These are phyloP conservation scores for Rallus limicola DNA, from an alignment of 2,113 vertebrate genomes.

Conservation along the genomic window DNA sequence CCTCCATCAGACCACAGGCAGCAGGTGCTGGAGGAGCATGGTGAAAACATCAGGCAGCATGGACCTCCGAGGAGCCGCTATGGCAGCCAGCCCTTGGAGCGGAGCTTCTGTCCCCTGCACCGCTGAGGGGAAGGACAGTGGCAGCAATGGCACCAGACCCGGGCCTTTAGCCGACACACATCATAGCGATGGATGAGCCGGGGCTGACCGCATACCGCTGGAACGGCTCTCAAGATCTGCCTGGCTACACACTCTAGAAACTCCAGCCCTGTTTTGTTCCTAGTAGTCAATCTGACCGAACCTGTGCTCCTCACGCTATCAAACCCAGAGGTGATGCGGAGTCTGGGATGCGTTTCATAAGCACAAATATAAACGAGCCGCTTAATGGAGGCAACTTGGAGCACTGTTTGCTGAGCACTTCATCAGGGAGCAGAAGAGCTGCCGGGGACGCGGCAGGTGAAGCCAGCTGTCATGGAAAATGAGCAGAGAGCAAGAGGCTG, in stretches of 20 bases:
- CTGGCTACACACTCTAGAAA: not conserved
- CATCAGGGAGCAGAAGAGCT: not conserved
- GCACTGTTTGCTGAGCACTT: not conserved
- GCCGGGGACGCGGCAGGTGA: not conserved
- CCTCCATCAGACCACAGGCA: not conserved
- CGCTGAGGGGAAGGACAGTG: not conserved
- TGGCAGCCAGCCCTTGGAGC: not conserved
- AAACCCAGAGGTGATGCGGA: not conserved
- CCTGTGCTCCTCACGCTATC: fast-evolving
- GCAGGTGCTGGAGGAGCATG: not conserved
- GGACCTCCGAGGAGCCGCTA: not conserved
- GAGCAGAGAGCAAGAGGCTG: not conserved
- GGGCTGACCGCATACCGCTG: not conserved
- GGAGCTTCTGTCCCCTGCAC: not conserved
- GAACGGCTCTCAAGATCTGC: not conserved
- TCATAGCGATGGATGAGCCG: not conserved
- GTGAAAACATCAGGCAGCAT: not conserved
- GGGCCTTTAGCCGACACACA: not conserved
- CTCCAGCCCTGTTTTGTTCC: not conserved
- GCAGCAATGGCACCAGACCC: not conserved
- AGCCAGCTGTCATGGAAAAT: constrained; percentile 20
- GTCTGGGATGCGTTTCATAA: not conserved
- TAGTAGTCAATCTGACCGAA: not conserved
- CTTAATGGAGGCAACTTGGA: not conserved
- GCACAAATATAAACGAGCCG: not conserved